Evolutionary conservation across 2,113 vertebrate species (phyloP).

Genomic region (Archocentrus centrarchus): DNA sequence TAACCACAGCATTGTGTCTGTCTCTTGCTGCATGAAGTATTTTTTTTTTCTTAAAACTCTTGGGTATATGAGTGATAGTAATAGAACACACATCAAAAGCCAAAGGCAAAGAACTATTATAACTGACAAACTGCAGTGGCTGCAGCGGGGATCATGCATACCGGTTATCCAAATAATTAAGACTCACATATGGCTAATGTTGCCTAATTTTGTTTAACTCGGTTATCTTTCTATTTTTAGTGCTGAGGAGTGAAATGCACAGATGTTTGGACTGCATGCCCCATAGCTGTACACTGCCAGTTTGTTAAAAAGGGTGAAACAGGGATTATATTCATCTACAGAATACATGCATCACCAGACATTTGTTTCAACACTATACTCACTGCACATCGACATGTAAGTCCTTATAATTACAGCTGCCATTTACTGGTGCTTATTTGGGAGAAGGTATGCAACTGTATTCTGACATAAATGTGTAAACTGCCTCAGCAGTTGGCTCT

Average conservation of each 20-base stretch:
- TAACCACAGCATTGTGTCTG: background rate
- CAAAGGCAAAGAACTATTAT: background rate
- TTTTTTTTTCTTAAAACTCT: conserved; percentile 34
- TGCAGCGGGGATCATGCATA: conserved; percentile 38
- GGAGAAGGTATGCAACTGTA: conserved; percentile 31
- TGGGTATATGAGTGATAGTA: conserved; percentile 40
- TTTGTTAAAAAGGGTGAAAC: conserved; percentile 4
- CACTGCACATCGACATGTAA: conserved; percentile 8
- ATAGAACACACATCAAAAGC: conserved; percentile 41
- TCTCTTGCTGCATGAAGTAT: conserved; percentile 25
- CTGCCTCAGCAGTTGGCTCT: background rate
- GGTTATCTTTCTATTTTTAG: background rate
- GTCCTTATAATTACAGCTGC: conserved; percentile 35
- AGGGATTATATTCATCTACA: background rate
- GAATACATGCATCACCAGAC: background rate
- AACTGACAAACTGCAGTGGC: conserved; percentile 24
- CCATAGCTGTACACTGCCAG: background rate
- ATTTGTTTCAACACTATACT: background rate
- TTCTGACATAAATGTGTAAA: conserved; percentile 37
- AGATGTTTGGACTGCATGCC: background rate
- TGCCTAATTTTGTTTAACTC: background rate
- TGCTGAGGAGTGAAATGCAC: background rate
- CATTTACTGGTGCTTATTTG: conserved; percentile 35
- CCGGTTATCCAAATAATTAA: conserved; percentile 55
- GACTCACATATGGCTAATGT: conserved; percentile 1